phyloP scores from a whole-genome alignment of 2,113 vertebrate species.

The Misgurnus anguillicaudatus region DNA sequence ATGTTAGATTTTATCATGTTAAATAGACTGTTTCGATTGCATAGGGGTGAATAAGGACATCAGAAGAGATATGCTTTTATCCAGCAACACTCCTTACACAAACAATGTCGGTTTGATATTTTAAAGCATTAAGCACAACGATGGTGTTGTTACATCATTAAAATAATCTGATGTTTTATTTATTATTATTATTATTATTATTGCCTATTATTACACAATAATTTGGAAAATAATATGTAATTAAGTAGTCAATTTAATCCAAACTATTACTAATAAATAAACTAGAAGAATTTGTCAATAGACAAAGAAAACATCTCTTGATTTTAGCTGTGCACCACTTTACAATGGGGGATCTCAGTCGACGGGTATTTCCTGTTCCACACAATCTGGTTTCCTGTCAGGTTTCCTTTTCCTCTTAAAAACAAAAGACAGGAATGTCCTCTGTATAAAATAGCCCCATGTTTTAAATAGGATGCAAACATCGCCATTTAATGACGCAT shows the following conservation, averaged over 20 bases:
- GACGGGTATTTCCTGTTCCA: constrained; percentile 90
- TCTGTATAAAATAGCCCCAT: constrained; percentile 43
- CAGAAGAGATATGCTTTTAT: not conserved
- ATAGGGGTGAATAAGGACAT: constrained; percentile 27
- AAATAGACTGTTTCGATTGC: constrained; percentile 17
- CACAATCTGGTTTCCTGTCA: constrained; percentile 93
- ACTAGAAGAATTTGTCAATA: not conserved
- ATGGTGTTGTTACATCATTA: not conserved
- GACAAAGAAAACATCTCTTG: constrained; percentile 2
- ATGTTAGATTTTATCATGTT: constrained; percentile 41
- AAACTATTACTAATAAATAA: not conserved
- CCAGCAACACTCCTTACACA: not conserved
- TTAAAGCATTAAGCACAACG: not conserved
- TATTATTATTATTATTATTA: not conserved
- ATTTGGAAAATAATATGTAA: too few species aligned
- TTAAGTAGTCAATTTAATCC: too few species aligned
- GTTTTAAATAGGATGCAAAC: constrained; percentile 45
- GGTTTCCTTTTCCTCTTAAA: constrained; percentile 91
- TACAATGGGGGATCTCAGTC: constrained; percentile 84
- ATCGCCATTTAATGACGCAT: constrained; percentile 42
- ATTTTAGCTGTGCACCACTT: constrained; percentile 75
- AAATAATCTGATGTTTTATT: not conserved
- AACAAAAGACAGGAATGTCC: constrained; percentile 90
- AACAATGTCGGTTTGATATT: too few species aligned
- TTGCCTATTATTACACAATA: not conserved